phyloP scores from a whole-genome alignment of 2,113 vertebrate species.

The Aldabrachelys gigantea region DNA sequence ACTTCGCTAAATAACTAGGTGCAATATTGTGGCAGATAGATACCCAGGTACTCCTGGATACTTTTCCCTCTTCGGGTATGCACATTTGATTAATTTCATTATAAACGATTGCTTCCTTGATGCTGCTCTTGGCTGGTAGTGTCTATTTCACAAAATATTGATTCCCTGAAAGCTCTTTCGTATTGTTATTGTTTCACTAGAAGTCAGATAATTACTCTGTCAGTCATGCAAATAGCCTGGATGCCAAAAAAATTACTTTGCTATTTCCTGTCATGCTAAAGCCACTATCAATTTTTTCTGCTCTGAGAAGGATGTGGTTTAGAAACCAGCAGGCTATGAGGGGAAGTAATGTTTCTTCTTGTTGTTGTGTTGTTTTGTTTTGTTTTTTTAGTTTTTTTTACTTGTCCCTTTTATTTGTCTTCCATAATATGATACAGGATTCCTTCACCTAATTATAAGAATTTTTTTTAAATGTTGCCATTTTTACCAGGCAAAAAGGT shows the following conservation, averaged over 20 bases:
- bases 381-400: too few relatives aligned
- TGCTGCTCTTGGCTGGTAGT: neutral
- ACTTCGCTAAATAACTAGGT: neutral
- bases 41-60: neutral
- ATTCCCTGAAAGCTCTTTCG: neutral
- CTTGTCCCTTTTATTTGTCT: neutral
- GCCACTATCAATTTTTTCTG: neutral
- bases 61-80: neutral
- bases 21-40: accelerated
- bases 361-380: too few relatives aligned
- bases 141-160: neutral
- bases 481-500: neutral
- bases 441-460: neutral
- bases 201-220: neutral
- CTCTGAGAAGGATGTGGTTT: neutral
- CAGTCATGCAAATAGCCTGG: neutral
- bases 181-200: neutral
- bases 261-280: neutral
- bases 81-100: neutral
- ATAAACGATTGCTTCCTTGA: neutral
- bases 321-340: neutral
- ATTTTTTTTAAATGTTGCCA: neutral
- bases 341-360: neutral
- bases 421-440: neutral
- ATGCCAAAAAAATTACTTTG: neutral